phyloP scores from a whole-genome alignment of 2,888 invertebrate species.

The Leptura quadrifasciata region DNA sequence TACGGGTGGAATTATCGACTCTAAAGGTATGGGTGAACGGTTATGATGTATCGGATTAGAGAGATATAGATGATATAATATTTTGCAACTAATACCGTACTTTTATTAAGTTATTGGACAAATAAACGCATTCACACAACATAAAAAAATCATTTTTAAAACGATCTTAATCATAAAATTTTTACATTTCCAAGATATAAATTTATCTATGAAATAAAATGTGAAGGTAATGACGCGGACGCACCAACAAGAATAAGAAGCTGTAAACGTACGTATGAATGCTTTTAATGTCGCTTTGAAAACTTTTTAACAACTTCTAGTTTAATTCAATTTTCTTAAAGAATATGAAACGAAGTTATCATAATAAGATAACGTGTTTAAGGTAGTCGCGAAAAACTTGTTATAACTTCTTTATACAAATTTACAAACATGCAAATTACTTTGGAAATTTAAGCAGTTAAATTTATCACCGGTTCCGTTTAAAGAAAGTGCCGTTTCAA shows the following conservation, averaged over 20 bases:
- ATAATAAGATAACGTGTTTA: slow-evolving; percentile 66
- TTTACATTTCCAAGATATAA: background rate
- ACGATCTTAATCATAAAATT: background rate
- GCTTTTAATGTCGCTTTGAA: slow-evolving; percentile 61
- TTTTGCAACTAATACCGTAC: no score
- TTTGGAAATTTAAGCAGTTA: slow-evolving; percentile 35
- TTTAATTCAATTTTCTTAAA: slow-evolving; percentile 66
- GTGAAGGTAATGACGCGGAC: slow-evolving; percentile 36
- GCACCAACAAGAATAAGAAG: slow-evolving; percentile 48
- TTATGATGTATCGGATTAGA: no score
- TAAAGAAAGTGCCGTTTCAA: background rate
- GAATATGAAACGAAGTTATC: slow-evolving; percentile 65
- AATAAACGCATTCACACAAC: background rate
- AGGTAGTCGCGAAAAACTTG: slow-evolving; percentile 59
- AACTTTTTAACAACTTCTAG: slow-evolving; percentile 67
- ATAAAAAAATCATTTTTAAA: background rate
- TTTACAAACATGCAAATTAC: slow-evolving; percentile 58
- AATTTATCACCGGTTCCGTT: slow-evolving; percentile 20
- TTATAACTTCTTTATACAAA: slow-evolving; percentile 62
- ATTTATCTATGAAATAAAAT: slow-evolving; percentile 31
- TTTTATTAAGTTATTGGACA: background rate
- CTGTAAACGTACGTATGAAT: slow-evolving; percentile 59
- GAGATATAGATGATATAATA: no score
- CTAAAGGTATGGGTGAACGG: no score
- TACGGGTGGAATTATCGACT: no score